Conservation (phyloP, 2,888 invertebrate genomes). For the Drosophila pseudotakahashii region DNA sequence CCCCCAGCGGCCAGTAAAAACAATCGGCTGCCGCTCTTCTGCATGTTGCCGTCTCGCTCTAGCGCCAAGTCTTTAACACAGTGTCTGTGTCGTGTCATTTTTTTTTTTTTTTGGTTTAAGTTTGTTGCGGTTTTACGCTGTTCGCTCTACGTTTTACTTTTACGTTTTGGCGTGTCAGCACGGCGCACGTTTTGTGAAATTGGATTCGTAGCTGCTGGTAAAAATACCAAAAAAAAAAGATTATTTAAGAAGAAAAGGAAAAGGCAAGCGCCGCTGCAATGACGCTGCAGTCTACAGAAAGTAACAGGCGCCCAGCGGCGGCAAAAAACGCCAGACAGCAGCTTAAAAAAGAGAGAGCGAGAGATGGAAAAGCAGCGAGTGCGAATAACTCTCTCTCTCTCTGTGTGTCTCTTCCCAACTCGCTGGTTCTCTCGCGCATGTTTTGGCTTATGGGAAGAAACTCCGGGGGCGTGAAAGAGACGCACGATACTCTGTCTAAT, state of each 20-base stretch:
- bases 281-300: slow-evolving; percentile 82
- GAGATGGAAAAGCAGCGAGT: slow-evolving; percentile 22
- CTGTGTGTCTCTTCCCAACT: slow-evolving; percentile 21
- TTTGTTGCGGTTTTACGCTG: slow-evolving; percentile 50
- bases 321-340: slow-evolving; percentile 28
- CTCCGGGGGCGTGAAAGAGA: slow-evolving; percentile 14
- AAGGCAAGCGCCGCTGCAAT: slow-evolving; percentile 71
- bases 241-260: slow-evolving; percentile 23
- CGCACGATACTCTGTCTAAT: slow-evolving; percentile 39
- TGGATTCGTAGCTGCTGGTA: slow-evolving; percentile 50
- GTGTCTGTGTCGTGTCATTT: slow-evolving; percentile 14
- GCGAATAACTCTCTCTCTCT: slow-evolving; percentile 10
- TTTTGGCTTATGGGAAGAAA: slow-evolving; percentile 43
- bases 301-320: slow-evolving; percentile 76
- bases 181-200: slow-evolving; percentile 63
- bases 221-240: slow-evolving; percentile 23
- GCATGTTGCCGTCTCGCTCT: slow-evolving; percentile 11
- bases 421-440: slow-evolving; percentile 60
- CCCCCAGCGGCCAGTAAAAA: slow-evolving; percentile 68
- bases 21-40: slow-evolving; percentile 57
- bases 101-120: slow-evolving; percentile 26
- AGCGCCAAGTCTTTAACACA: slow-evolving; percentile 3
- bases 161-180: slow-evolving; percentile 47
- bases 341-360: slow-evolving; percentile 18
- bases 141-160: slow-evolving; percentile 37